Conservation (phyloP, 2,113 vertebrate genomes). For the Psammodynastes pulverulentus region DNA sequence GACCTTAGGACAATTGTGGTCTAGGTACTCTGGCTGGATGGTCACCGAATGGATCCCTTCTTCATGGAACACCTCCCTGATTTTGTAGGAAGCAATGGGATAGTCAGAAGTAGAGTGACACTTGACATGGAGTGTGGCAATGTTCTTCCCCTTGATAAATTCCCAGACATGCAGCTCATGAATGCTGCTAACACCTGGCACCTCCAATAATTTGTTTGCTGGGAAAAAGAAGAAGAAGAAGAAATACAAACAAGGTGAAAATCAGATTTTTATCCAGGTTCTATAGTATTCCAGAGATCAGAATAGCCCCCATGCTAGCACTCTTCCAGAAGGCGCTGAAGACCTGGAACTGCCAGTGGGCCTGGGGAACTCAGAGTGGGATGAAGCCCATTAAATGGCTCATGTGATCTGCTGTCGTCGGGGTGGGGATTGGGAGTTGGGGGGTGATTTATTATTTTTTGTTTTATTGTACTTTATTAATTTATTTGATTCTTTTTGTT, state of each 20-base stretch:
- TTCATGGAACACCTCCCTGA: conserved; percentile 75
- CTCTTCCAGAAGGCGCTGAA: too few species aligned
- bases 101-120: conserved; percentile 58
- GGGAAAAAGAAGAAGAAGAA: conserved; percentile 28
- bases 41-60: conserved; percentile 79
- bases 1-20: conserved; percentile 40
- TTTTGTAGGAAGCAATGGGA: conserved; percentile 56
- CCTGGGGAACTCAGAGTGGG: too few species aligned
- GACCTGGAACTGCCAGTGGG: too few species aligned
- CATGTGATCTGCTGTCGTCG: too few species aligned
- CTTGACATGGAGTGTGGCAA: conserved; percentile 80
- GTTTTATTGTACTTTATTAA: too few species aligned
- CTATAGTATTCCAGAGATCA: too few species aligned
- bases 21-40: conserved; percentile 74
- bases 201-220: conserved; percentile 68
- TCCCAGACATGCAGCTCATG: conserved; percentile 84
- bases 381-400: too few species aligned
- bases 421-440: too few species aligned
- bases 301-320: too few species aligned
- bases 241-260: conserved; percentile 24
- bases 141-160: conserved; percentile 72
- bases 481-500: too few species aligned
- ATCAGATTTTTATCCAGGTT: neutral
- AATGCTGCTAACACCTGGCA: conserved; percentile 71
- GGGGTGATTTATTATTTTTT: too few species aligned